Conservation (phyloP, 1,140 invertebrate genomes). For the Aphelenchoides avenae region DNA sequence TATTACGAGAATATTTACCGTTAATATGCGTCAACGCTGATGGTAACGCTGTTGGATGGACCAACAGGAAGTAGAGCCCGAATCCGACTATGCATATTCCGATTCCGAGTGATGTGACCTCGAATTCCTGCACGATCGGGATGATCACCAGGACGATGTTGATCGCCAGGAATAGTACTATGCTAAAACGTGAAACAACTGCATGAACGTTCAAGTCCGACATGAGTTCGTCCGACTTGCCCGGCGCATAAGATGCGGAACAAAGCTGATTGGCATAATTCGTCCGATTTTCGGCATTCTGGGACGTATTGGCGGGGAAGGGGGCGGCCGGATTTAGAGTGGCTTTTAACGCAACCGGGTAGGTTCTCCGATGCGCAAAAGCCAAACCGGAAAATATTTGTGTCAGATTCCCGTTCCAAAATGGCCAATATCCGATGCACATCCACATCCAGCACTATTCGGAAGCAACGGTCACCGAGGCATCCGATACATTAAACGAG, state of each 20-base stretch:
- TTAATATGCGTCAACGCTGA: constrained; percentile 33
- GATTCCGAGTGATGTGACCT: constrained; percentile 47
- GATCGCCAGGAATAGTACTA: constrained; percentile 47
- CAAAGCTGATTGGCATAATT: too few species aligned
- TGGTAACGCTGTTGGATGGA: constrained; percentile 39
- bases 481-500: constrained; percentile 2
- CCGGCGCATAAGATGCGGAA: too few species aligned
- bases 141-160: constrained; percentile 54
- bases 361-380: too few species aligned
- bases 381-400: too few species aligned
- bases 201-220: too few species aligned
- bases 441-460: background rate
- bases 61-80: constrained; percentile 52
- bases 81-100: constrained; percentile 52
- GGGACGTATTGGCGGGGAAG: too few species aligned
- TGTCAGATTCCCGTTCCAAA: too few species aligned
- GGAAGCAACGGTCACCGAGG: background rate
- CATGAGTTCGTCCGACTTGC: too few species aligned
- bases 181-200: constrained; percentile 31
- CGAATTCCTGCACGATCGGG: constrained; percentile 54
- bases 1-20: constrained; percentile 28
- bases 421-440: too few species aligned
- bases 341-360: too few species aligned
- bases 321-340: too few species aligned
- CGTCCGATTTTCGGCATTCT: too few species aligned